Evolutionary conservation across 2,113 vertebrate species (phyloP).

Genomic region (Papio anubis): DNA sequence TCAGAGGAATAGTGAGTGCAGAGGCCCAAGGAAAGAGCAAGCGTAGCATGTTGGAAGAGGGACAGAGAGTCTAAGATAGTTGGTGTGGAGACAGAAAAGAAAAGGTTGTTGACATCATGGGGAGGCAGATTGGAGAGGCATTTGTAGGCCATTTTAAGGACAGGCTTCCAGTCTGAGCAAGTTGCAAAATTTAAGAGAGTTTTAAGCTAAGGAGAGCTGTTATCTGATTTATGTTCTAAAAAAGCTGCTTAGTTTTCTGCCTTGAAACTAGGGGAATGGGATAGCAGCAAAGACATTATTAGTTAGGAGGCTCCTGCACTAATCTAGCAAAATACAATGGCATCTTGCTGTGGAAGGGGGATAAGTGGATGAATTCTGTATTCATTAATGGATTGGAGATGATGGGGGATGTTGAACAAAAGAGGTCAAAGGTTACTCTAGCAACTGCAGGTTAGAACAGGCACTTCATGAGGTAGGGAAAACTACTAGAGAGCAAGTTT

Average conservation of each 20-base stretch:
- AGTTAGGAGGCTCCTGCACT: neutral
- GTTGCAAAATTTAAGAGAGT: neutral
- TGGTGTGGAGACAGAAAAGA: neutral
- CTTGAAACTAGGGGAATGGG: neutral
- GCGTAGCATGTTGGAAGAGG: neutral
- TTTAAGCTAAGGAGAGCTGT: conserved; percentile 5
- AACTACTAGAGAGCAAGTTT: neutral
- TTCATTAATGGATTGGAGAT: neutral
- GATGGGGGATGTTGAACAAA: neutral
- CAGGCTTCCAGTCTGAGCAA: neutral
- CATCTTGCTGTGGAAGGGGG: neutral
- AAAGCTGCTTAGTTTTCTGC: neutral
- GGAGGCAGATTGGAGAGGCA: neutral
- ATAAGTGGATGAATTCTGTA: neutral
- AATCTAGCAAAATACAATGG: neutral
- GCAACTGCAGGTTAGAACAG: neutral
- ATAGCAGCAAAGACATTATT: neutral
- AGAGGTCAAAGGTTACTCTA: neutral
- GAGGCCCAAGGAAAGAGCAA: neutral
- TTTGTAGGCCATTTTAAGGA: neutral
- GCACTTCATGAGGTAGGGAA: neutral
- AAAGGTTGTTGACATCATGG: neutral
- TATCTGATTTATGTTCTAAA: conserved; percentile 7
- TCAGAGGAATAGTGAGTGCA: neutral
- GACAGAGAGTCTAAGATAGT: neutral